phyloP scores from a whole-genome alignment of 2,113 vertebrate genomes.

The Callospermophilus lateralis region DNA sequence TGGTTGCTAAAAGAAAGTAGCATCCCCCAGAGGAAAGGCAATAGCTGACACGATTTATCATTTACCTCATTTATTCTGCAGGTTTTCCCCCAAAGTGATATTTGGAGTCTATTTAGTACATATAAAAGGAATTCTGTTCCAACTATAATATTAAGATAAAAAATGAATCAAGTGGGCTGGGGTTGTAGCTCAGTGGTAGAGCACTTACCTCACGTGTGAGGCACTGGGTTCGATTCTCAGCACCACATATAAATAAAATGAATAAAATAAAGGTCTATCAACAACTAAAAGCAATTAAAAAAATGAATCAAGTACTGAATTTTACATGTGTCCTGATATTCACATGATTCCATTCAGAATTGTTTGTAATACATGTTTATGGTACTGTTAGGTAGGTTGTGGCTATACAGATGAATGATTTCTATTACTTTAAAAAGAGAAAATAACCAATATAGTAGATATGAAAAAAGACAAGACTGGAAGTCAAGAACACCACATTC shows the following conservation, averaged over 20 bases:
- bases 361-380: neutral
- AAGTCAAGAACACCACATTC: neutral
- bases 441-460: neutral
- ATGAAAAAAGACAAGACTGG: neutral
- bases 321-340: neutral
- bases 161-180: neutral
- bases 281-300: neutral
- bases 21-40: neutral
- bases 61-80: neutral
- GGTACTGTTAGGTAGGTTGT: neutral
- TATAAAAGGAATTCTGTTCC: neutral
- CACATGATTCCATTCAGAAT: constrained; percentile 18
- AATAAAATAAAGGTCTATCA: too few species aligned
- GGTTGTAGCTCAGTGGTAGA: too few species aligned
- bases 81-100: neutral
- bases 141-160: neutral
- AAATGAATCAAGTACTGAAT: neutral
- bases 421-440: constrained; percentile 2
- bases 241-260: too few species aligned
- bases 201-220: too few species aligned
- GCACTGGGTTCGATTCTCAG: too few species aligned
- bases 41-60: neutral
- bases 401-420: neutral
- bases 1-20: neutral
- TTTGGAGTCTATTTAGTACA: neutral